Evolutionary conservation across 2,797 vertebrate species (phyloP).

Genomic region (Fistularia commersonii): DNA sequence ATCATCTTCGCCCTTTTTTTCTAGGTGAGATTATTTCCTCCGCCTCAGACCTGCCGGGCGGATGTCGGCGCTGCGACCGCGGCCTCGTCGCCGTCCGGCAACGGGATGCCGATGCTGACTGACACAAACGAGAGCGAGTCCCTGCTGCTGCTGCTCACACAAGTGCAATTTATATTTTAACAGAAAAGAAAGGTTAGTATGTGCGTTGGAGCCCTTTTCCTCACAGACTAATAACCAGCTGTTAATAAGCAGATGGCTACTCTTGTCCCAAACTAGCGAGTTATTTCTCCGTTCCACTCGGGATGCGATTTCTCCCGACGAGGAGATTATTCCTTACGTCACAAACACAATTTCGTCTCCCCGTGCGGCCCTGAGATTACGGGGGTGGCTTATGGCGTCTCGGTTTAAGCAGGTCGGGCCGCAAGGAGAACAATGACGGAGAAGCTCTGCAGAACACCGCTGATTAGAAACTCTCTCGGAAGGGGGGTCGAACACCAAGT

Average conservation of each 20-base stretch:
- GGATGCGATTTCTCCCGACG: constrained; percentile 40
- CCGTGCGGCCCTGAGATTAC: constrained; percentile 63
- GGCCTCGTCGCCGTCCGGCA: constrained; percentile 23
- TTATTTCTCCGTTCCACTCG: constrained; percentile 26
- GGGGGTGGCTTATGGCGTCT: constrained; percentile 58
- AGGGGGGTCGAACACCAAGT: background rate
- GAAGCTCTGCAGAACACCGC: constrained; percentile 18
- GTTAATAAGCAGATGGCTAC: constrained; percentile 7
- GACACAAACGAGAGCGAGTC: too few relatives aligned
- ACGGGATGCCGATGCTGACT: constrained; percentile 18
- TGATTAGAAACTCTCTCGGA: constrained; percentile 23
- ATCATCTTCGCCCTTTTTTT: constrained; percentile 58
- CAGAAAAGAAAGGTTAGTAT: too few relatives aligned
- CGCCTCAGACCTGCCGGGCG: constrained; percentile 24
- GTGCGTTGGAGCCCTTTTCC: too few relatives aligned
- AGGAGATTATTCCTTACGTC: constrained; percentile 66
- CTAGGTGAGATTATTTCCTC: constrained; percentile 58
- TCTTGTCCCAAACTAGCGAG: constrained; percentile 23
- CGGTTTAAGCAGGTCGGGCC: constrained; percentile 47
- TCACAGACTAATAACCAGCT: too few relatives aligned
- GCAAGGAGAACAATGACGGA: constrained; percentile 36
- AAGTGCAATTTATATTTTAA: too few relatives aligned
- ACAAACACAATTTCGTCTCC: constrained; percentile 58
- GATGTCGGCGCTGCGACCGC: constrained; percentile 19
- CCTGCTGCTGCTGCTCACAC: too few relatives aligned